These are phyloP conservation scores for Bradypodion pumilum DNA, from an alignment of 2,797 vertebrate genomes.

Conservation along the genomic window DNA sequence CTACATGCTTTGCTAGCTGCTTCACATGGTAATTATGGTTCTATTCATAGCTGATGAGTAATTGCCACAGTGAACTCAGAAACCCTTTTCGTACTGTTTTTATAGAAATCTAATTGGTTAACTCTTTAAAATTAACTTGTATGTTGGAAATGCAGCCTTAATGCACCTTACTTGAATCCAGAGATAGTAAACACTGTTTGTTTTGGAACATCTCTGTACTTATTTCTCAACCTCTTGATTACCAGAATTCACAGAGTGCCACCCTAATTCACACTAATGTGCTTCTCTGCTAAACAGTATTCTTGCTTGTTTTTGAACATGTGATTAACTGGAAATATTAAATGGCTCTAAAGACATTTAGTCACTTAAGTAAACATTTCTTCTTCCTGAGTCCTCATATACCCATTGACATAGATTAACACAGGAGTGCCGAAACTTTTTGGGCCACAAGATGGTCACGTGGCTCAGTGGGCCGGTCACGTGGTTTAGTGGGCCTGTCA, in stretches of 20 bases:
- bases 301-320: background rate
- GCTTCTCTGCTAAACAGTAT: background rate
- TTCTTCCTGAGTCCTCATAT: no score
- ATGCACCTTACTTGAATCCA: background rate
- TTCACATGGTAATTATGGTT: slow-evolving; percentile 56
- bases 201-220: background rate
- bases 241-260: background rate
- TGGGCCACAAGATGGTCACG: no score
- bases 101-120: slow-evolving; percentile 6
- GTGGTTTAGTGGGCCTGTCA: no score
- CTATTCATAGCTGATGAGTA: slow-evolving; percentile 61
- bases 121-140: background rate
- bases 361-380: background rate
- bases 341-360: background rate
- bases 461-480: no score
- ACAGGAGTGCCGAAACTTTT: no score
- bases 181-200: background rate
- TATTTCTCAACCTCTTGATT: background rate
- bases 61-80: slow-evolving; percentile 51
- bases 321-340: background rate
- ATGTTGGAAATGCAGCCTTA: background rate
- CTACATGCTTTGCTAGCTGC: background rate
- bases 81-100: slow-evolving; percentile 44
- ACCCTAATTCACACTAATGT: background rate
- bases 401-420: background rate